These are phyloP conservation scores for Biston betularia DNA, from an alignment of 2,888 invertebrate genomes.

Conservation along the genomic window DNA sequence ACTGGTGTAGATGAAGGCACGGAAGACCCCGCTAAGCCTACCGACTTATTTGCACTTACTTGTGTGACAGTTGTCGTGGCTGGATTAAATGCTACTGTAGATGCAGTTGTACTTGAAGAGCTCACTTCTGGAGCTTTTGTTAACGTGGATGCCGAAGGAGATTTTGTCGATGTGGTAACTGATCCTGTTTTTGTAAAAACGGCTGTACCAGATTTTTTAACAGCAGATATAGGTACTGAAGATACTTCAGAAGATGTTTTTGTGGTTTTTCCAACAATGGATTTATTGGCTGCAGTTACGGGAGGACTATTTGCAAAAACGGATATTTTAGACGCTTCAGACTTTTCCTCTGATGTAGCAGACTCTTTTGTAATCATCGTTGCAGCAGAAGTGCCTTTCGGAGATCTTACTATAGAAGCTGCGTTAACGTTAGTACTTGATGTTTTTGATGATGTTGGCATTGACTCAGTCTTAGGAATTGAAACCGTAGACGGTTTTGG, in stretches of 20 bases:
- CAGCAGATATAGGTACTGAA: constrained; percentile 28
- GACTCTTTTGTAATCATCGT: constrained; percentile 12
- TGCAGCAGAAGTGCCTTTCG: constrained; percentile 1
- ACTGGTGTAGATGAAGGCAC: constrained; percentile 20
- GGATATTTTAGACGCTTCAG: constrained; percentile 17
- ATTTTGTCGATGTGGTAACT: constrained; percentile 29
- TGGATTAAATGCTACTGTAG: constrained; percentile 31
- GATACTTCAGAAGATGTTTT: constrained; percentile 24
- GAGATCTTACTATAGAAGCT: constrained; percentile 3
- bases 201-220: constrained; percentile 31
- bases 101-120: constrained; percentile 24
- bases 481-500: constrained; percentile 3
- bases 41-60: constrained; percentile 32
- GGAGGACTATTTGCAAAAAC: background rate
- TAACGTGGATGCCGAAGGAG: constrained; percentile 22
- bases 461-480: constrained; percentile 13
- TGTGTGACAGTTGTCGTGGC: constrained; percentile 36
- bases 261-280: background rate
- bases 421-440: background rate
- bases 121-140: constrained; percentile 33
- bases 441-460: constrained; percentile 7
- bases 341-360: constrained; percentile 9
- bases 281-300: constrained; percentile 5
- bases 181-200: constrained; percentile 23
- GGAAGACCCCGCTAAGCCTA: constrained; percentile 15